These are phyloP conservation scores for Sinocyclocheilus grahami DNA, from an alignment of 2,113 vertebrate species.

Conservation along the genomic window DNA sequence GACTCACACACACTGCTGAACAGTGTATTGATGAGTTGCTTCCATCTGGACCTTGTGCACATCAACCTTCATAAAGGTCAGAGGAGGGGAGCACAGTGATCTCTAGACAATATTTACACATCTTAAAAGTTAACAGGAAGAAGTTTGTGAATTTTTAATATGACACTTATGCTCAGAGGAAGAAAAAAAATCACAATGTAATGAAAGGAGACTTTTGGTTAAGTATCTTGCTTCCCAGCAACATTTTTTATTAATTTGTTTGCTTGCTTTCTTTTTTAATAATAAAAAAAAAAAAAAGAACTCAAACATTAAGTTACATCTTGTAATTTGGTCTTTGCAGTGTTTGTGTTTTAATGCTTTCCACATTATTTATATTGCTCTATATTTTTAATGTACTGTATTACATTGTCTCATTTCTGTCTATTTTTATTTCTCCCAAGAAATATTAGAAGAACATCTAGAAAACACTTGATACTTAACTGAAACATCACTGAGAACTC, in stretches of 20 bases:
- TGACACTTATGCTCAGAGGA: not conserved
- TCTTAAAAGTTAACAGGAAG: slow-evolving; percentile 4
- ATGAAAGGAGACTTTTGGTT: not conserved
- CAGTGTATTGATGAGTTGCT: slow-evolving; percentile 7
- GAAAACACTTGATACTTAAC: not conserved
- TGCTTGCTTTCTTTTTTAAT: too few relatives aligned
- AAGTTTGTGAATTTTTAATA: not conserved
- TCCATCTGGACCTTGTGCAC: slow-evolving; percentile 37
- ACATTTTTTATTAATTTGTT: too few relatives aligned
- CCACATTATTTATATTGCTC: not conserved
- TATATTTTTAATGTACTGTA: not conserved
- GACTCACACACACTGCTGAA: slow-evolving; percentile 28
- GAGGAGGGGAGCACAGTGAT: not conserved
- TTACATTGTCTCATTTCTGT: not conserved
- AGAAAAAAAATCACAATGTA: not conserved
- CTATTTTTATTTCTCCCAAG: not conserved
- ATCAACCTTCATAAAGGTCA: slow-evolving; percentile 28
- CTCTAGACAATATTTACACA: slow-evolving; percentile 8
- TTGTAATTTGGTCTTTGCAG: not conserved
- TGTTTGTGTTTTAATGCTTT: not conserved
- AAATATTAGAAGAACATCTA: slow-evolving; percentile 15
- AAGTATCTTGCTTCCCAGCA: not conserved
- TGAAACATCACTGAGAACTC: not conserved
- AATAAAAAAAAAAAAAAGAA: not conserved
- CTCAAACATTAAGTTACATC: not conserved